Base-by-base conservation (phyloP, 1,140 invertebrate genomes). In the Hypsibius dujardini region DNA sequence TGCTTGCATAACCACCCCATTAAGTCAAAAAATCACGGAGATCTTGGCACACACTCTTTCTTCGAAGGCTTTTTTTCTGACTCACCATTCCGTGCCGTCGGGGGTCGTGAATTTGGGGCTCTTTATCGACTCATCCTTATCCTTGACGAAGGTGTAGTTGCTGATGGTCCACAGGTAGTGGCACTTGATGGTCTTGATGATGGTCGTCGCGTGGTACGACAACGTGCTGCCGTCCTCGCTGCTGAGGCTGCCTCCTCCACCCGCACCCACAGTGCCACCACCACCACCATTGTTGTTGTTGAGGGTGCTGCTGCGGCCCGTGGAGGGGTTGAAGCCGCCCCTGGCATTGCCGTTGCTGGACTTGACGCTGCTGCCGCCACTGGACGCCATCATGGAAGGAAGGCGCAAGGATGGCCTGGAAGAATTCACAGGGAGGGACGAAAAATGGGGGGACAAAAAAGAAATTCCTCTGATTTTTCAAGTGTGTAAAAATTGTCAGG, bases 51-150 rank as follows among this genome's bases (percentile, higher is more conserved):
- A 28, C 28, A 28, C 28, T 28, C 28, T 28, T 28, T 28, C 28
- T 28, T 28, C 28, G 28, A 28, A 28, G 28, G 28, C 28, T 28
- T 28, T 28, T 28, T 28, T 28, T 28, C 28, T 7, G 62, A 67
- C 62, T 67, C 7, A 67, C 62, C 62, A 67, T 67, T 67, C 62
- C 45, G 62, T 67, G 42, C 62, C 62, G 42, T 67, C 62, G 7
- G 62, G 62, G 12, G 62, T 67, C 12, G 62, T 67, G 62, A 67
- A 67, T 42, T 67, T 67, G 62, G 62, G 62, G 42, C 12, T 15
- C 42, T 67, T 67, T 67, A 67, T 67, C 12, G 62, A 67, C 45
- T 67, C 62, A 67, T 67, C 62, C 62, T 67, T 67, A 67, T 67
- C 62, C 62, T 67, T 67, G 42, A 67, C 62, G 62, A 67, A 67